phyloP scores from a whole-genome alignment of 2,797 vertebrate genomes.

The Bovichtus variegatus region DNA sequence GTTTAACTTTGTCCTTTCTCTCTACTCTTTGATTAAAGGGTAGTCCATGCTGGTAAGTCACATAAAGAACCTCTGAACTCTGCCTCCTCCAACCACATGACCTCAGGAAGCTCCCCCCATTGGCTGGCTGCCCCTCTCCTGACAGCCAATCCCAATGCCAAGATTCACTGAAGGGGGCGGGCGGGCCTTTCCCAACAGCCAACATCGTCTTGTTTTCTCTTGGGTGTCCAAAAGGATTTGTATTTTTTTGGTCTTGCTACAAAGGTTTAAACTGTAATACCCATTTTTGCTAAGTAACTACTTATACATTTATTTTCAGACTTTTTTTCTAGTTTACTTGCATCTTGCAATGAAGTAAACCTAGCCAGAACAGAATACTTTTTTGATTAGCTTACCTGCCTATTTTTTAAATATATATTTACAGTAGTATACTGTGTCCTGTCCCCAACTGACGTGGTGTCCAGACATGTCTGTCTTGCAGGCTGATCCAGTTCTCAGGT shows the following conservation, averaged over 20 bases:
- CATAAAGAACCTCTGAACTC: constrained; percentile 99
- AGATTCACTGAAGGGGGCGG: constrained; percentile 97
- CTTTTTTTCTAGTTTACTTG: constrained; percentile 69
- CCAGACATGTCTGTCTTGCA: constrained; percentile 87
- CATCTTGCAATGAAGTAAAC: constrained; percentile 77
- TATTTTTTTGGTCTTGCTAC: constrained; percentile 94
- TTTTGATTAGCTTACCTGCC: constrained; percentile 78
- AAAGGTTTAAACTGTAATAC: constrained; percentile 88
- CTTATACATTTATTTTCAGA: constrained; percentile 57
- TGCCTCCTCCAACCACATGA: constrained; percentile 99
- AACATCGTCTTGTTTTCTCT: constrained; percentile 98
- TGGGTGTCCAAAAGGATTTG: constrained; percentile 98
- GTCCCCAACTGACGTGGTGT: constrained; percentile 85
- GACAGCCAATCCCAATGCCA: constrained; percentile 98
- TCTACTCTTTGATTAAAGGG: constrained; percentile 99
- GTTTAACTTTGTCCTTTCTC: constrained; percentile 99
- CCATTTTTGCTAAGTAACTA: constrained; percentile 70
- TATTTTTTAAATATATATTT: constrained; percentile 74
- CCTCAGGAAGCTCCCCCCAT: constrained; percentile 97
- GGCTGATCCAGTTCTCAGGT: constrained; percentile 83
- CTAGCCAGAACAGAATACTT: constrained; percentile 85
- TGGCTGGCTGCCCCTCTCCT: constrained; percentile 98
- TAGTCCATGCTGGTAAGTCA: constrained; percentile 99
- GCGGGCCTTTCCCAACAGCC: constrained; percentile 96
- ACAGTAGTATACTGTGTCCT: constrained; percentile 77